These are phyloP conservation scores for Octodon degus DNA, from an alignment of 2,113 vertebrate species.

Conservation along the genomic window DNA sequence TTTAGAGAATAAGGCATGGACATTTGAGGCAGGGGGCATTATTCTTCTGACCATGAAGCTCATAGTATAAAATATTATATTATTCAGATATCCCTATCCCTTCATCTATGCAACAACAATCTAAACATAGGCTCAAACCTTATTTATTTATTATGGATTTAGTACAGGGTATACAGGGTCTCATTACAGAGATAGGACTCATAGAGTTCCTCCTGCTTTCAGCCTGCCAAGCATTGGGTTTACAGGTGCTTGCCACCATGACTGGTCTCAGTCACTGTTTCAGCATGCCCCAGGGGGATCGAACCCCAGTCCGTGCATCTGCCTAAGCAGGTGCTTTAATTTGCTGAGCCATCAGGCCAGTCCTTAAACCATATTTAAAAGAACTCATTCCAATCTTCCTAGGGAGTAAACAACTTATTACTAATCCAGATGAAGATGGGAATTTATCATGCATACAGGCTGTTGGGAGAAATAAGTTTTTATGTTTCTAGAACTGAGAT, in stretches of 20 bases:
- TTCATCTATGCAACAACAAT: neutral
- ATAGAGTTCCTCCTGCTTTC: no score
- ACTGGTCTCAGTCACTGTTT: no score
- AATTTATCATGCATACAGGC: neutral
- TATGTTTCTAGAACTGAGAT: neutral
- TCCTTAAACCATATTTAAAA: neutral
- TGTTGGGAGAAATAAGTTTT: neutral
- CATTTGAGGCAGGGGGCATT: neutral
- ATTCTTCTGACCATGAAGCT: neutral
- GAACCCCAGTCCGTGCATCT: no score
- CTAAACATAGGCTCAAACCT: neutral
- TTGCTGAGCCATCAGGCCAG: no score
- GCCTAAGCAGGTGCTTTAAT: no score
- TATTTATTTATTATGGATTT: neutral
- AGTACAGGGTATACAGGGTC: no score
- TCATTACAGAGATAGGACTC: no score
- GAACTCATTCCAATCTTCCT: neutral
- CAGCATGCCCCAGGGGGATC: no score
- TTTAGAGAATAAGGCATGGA: neutral
- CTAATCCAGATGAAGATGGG: neutral
- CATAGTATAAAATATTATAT: neutral
- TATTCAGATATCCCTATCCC: neutral
- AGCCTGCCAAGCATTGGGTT: no score
- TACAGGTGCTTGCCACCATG: no score
- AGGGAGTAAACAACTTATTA: neutral